These are phyloP conservation scores for Sula dactylatra DNA, from an alignment of 2,113 vertebrate species.

Conservation along the genomic window DNA sequence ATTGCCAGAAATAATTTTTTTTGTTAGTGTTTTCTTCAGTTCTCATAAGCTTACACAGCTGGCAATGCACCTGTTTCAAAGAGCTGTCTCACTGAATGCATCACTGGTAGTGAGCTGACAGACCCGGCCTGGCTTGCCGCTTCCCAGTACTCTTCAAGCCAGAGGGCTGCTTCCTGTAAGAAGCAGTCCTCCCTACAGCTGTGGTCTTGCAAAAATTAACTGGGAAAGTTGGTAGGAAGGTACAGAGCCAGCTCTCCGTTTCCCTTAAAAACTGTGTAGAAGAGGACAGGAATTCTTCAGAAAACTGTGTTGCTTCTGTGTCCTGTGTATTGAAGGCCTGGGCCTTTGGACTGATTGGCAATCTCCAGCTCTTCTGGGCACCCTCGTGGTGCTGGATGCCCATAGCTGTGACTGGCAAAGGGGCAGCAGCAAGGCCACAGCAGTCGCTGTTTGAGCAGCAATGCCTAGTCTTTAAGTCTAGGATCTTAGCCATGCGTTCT, in stretches of 20 bases:
- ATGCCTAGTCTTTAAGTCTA: background rate
- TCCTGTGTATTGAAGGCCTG: background rate
- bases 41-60: conserved; percentile 64
- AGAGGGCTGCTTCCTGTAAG: background rate
- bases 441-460: background rate
- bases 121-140: background rate
- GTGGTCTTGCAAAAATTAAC: background rate
- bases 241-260: background rate
- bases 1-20: conserved; percentile 81
- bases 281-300: background rate
- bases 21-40: conserved; percentile 80
- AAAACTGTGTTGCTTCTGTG: background rate
- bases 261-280: background rate
- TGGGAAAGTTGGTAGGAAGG: background rate
- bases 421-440: background rate
- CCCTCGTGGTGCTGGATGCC: background rate
- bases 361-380: background rate
- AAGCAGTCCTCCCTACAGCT: background rate
- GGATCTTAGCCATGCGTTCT: background rate
- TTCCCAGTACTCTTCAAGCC: background rate
- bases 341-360: background rate
- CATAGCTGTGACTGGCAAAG: background rate
- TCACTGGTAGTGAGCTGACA: background rate
- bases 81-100: accelerated
- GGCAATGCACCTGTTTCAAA: background rate